Evolutionary conservation across 2,113 vertebrate species (phyloP).

Genomic region (Eulemur rufifrons): DNA sequence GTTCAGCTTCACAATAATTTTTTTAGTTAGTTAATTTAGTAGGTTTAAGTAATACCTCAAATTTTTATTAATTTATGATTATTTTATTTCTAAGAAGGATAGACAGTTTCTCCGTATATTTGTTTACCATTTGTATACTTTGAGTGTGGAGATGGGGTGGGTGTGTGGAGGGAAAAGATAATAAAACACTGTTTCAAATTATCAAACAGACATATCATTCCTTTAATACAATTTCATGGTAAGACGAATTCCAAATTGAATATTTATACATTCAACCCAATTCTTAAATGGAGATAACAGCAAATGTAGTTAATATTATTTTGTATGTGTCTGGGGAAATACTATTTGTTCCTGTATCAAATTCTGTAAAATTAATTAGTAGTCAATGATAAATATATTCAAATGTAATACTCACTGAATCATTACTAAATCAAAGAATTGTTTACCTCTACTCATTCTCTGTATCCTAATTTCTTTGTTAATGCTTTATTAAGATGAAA

Average conservation of each 20-base stretch:
- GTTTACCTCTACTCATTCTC: not conserved
- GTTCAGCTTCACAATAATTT: not conserved
- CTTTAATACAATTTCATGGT: not conserved
- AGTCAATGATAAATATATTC: not conserved
- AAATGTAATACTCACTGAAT: not conserved
- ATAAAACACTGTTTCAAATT: not conserved
- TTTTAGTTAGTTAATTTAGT: not conserved
- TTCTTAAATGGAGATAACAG: not conserved
- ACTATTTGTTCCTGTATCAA: not conserved
- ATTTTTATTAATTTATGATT: not conserved
- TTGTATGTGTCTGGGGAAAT: not conserved
- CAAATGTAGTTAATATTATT: not conserved
- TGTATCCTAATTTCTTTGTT: not conserved
- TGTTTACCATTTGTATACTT: not conserved
- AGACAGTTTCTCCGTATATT: not conserved
- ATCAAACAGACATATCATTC: not conserved
- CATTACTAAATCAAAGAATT: not conserved
- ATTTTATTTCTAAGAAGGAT: not conserved
- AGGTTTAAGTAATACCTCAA: not conserved
- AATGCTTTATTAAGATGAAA: not conserved
- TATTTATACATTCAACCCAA: not conserved
- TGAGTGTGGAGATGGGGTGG: not conserved
- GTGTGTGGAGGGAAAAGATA: not conserved
- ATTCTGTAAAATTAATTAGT: not conserved
- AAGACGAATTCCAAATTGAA: not conserved